A percentile compares a stretch with the other conserved stretches of the same genome.
These are phyloP conservation scores for Napeogenes sylphis DNA, from an alignment of 2,888 invertebrate genomes.

Conservation along the genomic window DNA sequence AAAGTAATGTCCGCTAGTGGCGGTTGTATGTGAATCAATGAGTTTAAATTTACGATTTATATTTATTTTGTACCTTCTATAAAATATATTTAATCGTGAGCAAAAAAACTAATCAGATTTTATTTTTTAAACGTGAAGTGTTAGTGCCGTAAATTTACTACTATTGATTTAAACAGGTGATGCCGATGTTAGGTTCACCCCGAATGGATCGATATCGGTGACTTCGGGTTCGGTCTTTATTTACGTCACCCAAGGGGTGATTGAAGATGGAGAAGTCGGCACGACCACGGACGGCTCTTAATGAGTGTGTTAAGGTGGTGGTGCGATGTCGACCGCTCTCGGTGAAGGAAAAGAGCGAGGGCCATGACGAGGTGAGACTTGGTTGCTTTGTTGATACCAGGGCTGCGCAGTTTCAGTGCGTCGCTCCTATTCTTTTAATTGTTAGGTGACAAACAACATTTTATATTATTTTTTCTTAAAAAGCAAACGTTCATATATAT, in stretches of 20 bases:
- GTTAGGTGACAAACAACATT: conserved; percentile 21
- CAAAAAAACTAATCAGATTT: conserved; percentile 43
- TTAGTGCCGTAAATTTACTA: conserved; percentile 30
- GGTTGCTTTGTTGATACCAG: conserved; percentile 41
- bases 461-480: background rate
- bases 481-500: background rate
- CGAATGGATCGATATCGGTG: conserved; percentile 75
- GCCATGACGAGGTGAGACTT: conserved; percentile 79
- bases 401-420: conserved; percentile 57
- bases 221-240: conserved; percentile 57
- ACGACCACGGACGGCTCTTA: conserved; percentile 75
- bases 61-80: conserved; percentile 62
- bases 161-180: conserved; percentile 56
- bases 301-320: conserved; percentile 96
- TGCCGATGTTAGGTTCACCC: conserved; percentile 57
- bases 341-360: conserved; percentile 87
- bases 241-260: conserved; percentile 49
- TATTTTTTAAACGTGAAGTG: conserved; percentile 38
- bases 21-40: conserved; percentile 48
- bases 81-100: conserved; percentile 54
- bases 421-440: conserved; percentile 34
- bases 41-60: conserved; percentile 60
- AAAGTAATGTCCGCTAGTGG: conserved; percentile 54
- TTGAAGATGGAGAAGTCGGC: conserved; percentile 71
- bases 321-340: conserved; percentile 98